phyloP scores from a whole-genome alignment of 2,888 invertebrate genomes.

The Mimas tiliae region DNA sequence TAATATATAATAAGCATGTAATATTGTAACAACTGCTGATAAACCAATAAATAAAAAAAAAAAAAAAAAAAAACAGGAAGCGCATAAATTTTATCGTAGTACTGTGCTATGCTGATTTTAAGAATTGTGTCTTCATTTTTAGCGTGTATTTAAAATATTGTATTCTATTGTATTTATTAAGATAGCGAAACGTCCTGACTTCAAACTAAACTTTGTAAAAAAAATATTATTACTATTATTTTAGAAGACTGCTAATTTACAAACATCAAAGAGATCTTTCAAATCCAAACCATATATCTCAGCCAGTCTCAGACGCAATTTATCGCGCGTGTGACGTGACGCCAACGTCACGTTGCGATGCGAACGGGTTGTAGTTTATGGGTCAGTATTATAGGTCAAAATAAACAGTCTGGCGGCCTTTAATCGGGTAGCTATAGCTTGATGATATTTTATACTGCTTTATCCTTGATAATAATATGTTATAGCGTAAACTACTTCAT shows the following conservation, averaged over 20 bases:
- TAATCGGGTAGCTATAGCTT: conserved; percentile 14
- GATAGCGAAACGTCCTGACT: too few species aligned
- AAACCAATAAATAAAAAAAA: too few species aligned
- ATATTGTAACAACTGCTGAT: too few species aligned
- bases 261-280: conserved; percentile 16
- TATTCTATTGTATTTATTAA: too few species aligned
- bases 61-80: too few species aligned
- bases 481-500: neutral
- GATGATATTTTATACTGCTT: conserved; percentile 21
- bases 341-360: conserved; percentile 20
- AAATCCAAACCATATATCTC: neutral
- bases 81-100: too few species aligned
- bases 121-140: too few species aligned
- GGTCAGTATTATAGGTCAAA: conserved; percentile 30
- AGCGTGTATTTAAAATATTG: too few species aligned
- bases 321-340: conserved; percentile 3
- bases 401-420: conserved; percentile 27
- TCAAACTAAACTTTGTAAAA: too few species aligned
- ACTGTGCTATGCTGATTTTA: too few species aligned
- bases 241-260: neutral
- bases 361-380: conserved; percentile 27
- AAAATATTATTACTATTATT: neutral
- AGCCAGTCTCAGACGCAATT: conserved; percentile 6
- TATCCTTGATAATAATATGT: conserved; percentile 13
- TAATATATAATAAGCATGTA: too few species aligned